These are phyloP conservation scores for Boloria selene DNA, from an alignment of 2,888 invertebrate genomes.

Conservation along the genomic window DNA sequence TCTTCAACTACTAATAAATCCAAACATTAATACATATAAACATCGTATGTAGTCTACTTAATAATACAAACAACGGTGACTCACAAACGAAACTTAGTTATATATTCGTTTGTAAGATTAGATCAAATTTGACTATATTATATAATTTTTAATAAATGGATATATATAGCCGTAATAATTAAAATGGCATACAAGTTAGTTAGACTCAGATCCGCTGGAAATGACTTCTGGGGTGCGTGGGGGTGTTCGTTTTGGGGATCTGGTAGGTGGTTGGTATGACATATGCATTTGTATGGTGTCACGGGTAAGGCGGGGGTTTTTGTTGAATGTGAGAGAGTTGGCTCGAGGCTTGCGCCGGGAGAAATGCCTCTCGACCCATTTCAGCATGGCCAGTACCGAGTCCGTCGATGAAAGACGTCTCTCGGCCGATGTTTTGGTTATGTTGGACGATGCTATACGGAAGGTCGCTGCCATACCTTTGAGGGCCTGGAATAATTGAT, in stretches of 20 bases:
- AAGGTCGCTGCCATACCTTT: constrained; percentile 97
- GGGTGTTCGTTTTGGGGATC: constrained; percentile 64
- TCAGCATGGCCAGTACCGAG: constrained; percentile 93
- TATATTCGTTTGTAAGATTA: too few species aligned
- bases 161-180: not conserved
- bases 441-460: constrained; percentile 92
- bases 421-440: constrained; percentile 93
- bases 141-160: too few species aligned
- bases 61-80: too few species aligned
- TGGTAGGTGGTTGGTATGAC: constrained; percentile 81
- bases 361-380: constrained; percentile 94
- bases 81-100: too few species aligned
- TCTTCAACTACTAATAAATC: too few species aligned
- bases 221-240: constrained; percentile 60
- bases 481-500: constrained; percentile 83
- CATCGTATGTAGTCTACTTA: too few species aligned
- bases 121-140: too few species aligned
- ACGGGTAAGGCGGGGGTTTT: constrained; percentile 82
- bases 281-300: constrained; percentile 90
- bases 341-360: constrained; percentile 89
- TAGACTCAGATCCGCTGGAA: constrained; percentile 72
- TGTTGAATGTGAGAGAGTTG: constrained; percentile 84
- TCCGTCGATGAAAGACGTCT: constrained; percentile 93
- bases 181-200: constrained; percentile 49
- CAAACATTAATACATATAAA: too few species aligned